Evolutionary conservation across 2,113 vertebrate species (phyloP).

Genomic region (Canis aureus): DNA sequence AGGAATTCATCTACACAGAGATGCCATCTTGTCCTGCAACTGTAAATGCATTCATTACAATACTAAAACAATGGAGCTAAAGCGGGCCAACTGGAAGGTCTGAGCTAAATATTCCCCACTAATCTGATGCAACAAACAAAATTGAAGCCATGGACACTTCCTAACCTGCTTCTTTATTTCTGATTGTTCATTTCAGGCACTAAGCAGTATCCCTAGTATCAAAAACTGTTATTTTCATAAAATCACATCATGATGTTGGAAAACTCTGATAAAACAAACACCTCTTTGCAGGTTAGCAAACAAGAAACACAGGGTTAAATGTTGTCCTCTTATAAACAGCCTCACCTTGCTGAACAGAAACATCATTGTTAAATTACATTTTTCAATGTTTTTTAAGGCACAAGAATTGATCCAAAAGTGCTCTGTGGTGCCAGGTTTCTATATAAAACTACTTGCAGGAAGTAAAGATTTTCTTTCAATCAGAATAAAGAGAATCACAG

Average conservation of each 20-base stretch:
- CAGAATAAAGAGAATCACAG: slow-evolving; percentile 50
- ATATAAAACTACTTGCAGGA: background rate
- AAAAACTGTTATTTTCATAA: slow-evolving; percentile 37
- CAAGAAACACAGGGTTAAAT: slow-evolving; percentile 47
- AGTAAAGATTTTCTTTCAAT: slow-evolving; percentile 59
- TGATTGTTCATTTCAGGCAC: background rate
- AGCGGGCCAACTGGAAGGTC: background rate
- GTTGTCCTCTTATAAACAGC: background rate
- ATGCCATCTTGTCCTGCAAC: background rate
- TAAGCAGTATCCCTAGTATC: background rate
- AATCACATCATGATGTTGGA: slow-evolving; percentile 54
- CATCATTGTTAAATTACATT: slow-evolving; percentile 28
- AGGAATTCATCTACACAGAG: background rate
- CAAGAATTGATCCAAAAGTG: slow-evolving; percentile 4
- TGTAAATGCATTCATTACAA: background rate
- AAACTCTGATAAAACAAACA: slow-evolving; percentile 51
- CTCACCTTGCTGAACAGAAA: slow-evolving; percentile 45
- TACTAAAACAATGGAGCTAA: background rate
- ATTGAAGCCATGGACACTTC: background rate
- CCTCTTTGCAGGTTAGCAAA: background rate
- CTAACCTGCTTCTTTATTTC: background rate
- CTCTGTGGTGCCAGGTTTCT: background rate
- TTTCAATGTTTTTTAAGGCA: slow-evolving; percentile 28
- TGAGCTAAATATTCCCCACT: background rate
- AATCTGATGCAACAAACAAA: background rate